Percentiles rank a stretch among this genome's conserved stretches.
phyloP scores from a whole-genome alignment of 2,888 invertebrate species.

The Cantharis rufa region DNA sequence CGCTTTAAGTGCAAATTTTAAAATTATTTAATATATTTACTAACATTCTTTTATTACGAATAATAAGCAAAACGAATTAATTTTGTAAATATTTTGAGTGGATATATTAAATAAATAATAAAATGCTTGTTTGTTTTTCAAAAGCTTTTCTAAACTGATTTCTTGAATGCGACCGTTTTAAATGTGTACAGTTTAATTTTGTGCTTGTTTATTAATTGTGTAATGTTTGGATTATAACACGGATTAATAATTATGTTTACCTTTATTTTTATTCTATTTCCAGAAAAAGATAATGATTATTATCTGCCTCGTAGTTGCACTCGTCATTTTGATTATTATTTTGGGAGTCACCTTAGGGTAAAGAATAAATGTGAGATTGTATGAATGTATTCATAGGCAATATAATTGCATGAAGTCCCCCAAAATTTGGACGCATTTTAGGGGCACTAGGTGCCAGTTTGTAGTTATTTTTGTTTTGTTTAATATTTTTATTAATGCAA shows the following conservation, averaged over 20 bases:
- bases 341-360: slow-evolving; percentile 55
- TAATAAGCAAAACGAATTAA: not conserved
- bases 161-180: slow-evolving; percentile 5
- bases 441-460: not conserved
- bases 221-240: slow-evolving; percentile 4
- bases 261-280: slow-evolving; percentile 64
- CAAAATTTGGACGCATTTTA: not conserved
- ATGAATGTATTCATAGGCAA: slow-evolving; percentile 18
- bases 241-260: slow-evolving; percentile 58
- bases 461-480: slow-evolving; percentile 10
- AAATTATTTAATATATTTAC: not conserved
- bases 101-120: not conserved
- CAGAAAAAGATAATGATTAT: slow-evolving; percentile 90
- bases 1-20: not conserved
- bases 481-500: slow-evolving; percentile 6
- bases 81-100: not conserved
- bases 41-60: not conserved
- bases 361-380: slow-evolving; percentile 14
- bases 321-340: slow-evolving; percentile 77
- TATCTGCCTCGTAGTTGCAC: slow-evolving; percentile 79
- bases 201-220: slow-evolving; percentile 24
- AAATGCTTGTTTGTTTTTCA: not conserved
- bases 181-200: slow-evolving; percentile 12
- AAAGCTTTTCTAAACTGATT: not conserved
- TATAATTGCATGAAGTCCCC: slow-evolving; percentile 9